These are phyloP conservation scores for Coluber constrictor DNA, from an alignment of 2,797 vertebrate genomes.

Conservation along the genomic window DNA sequence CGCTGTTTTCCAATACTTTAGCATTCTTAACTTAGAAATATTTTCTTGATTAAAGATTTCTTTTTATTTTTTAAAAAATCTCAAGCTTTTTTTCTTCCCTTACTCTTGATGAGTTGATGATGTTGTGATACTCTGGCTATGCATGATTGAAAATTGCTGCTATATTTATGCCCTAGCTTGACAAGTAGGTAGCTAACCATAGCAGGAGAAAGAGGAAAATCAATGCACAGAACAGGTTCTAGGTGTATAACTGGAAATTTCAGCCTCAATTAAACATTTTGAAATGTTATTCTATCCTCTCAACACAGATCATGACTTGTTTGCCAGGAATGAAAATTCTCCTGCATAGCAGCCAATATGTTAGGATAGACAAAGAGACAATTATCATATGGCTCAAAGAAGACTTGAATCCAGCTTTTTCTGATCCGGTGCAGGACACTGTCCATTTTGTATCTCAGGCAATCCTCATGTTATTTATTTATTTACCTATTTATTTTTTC, in stretches of 20 bases:
- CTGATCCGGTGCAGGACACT: neutral
- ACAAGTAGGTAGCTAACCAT: fast-evolving
- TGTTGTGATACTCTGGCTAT: constrained; percentile 5
- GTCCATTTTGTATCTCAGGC: neutral
- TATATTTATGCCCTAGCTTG: neutral
- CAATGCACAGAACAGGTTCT: neutral
- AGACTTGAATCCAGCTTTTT: neutral
- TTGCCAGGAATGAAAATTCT: neutral
- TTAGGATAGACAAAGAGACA: neutral
- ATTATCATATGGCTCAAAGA: neutral
- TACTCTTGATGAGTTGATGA: neutral
- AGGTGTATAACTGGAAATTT: neutral
- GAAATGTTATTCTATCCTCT: neutral
- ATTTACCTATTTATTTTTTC: neutral
- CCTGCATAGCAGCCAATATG: neutral
- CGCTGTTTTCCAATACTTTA: neutral
- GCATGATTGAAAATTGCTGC: fast-evolving
- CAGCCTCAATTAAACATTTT: neutral
- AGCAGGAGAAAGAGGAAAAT: neutral
- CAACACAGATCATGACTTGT: neutral
- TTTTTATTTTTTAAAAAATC: neutral
- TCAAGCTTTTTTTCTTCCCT: neutral
- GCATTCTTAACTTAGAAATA: neutral
- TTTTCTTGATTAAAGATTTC: neutral
- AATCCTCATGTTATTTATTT: neutral